Conservation (phyloP, 2,888 invertebrate species). For the Brachynemurus nebulosus region DNA sequence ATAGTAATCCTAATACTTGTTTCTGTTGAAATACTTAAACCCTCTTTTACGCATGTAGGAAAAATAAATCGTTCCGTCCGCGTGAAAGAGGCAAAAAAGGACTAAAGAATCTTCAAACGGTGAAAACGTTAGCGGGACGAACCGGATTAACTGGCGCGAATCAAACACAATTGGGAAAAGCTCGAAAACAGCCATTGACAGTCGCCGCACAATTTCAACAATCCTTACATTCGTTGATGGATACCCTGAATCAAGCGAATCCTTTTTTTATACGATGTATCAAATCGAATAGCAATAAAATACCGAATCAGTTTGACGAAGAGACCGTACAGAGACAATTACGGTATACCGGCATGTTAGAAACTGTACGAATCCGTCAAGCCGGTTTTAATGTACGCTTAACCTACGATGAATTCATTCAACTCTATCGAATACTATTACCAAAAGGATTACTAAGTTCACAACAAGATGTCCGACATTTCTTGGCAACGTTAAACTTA, state of each 20-base stretch:
- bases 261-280: slow-evolving; percentile 85
- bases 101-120: slow-evolving; percentile 78
- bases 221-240: slow-evolving; percentile 84
- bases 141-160: slow-evolving; percentile 45
- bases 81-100: slow-evolving; percentile 74
- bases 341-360: slow-evolving; percentile 92
- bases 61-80: slow-evolving; percentile 86
- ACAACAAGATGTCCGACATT: slow-evolving; percentile 72
- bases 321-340: slow-evolving; percentile 83
- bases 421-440: slow-evolving; percentile 78
- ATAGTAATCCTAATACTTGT: too few species aligned
- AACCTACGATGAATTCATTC: slow-evolving; percentile 88
- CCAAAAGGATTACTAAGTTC: slow-evolving; percentile 78
- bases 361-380: slow-evolving; percentile 86
- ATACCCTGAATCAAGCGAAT: slow-evolving; percentile 79
- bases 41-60: slow-evolving; percentile 40
- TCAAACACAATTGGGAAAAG: slow-evolving; percentile 39
- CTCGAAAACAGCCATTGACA: slow-evolving; percentile 77
- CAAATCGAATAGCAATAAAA: slow-evolving; percentile 88
- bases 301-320: slow-evolving; percentile 85
- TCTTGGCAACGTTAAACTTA: slow-evolving; percentile 68
- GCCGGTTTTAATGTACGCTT: slow-evolving; percentile 91
- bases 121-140: slow-evolving; percentile 77
- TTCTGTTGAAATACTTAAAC: background rate
- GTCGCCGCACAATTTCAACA: slow-evolving; percentile 93